These are phyloP conservation scores for Cyclopterus lumpus DNA, from an alignment of 2,797 vertebrate species.

Conservation along the genomic window DNA sequence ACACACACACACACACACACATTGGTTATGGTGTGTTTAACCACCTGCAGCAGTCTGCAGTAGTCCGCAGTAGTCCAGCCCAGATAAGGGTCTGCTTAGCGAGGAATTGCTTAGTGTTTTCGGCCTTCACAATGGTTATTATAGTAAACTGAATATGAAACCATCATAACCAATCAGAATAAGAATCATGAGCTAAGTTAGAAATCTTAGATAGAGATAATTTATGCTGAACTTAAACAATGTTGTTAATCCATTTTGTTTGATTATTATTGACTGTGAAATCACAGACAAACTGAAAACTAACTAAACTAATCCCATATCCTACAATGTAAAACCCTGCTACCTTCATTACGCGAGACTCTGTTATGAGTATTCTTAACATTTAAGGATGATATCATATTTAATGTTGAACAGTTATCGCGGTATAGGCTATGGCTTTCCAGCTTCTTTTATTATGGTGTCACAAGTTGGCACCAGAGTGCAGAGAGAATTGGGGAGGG, in stretches of 20 bases:
- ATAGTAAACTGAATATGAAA: slow-evolving; percentile 1
- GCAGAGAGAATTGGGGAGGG: slow-evolving; percentile 35
- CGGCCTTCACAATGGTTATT: slow-evolving; percentile 16
- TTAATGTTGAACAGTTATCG: slow-evolving; percentile 27
- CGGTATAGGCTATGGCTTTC: slow-evolving; percentile 50
- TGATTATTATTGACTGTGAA: slow-evolving; percentile 1
- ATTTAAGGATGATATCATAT: slow-evolving; percentile 10
- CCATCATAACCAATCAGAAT: background rate
- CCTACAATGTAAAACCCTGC: background rate
- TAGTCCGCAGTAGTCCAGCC: slow-evolving; percentile 41
- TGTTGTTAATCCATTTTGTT: slow-evolving; percentile 1
- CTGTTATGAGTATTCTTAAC: slow-evolving; percentile 11
- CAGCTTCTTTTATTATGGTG: slow-evolving; percentile 46
- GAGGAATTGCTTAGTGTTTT: slow-evolving; percentile 38
- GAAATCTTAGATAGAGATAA: background rate
- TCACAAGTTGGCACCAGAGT: slow-evolving; percentile 25
- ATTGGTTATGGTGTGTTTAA: slow-evolving; percentile 49
- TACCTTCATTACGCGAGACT: background rate
- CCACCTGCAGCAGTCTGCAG: slow-evolving; percentile 67
- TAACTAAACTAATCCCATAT: background rate
- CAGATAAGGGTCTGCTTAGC: slow-evolving; percentile 64
- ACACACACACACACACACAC: slow-evolving; percentile 32
- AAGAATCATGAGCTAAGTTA: background rate
- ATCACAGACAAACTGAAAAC: background rate
- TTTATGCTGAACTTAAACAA: background rate